These are phyloP conservation scores for Dryobates pubescens DNA, from an alignment of 2,797 vertebrate species.

Conservation along the genomic window DNA sequence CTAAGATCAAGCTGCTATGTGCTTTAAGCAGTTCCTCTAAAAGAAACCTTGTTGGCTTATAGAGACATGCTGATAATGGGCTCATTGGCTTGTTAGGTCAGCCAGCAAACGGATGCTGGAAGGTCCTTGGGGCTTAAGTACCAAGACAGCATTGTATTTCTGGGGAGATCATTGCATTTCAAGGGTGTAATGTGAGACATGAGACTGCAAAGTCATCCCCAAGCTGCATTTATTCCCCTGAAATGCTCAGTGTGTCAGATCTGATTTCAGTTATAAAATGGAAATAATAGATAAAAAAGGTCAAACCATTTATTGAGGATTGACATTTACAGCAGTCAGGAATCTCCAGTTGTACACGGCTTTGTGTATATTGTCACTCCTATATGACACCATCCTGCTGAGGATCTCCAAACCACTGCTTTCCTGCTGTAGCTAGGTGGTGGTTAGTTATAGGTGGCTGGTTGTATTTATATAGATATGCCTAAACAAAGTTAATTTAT, in stretches of 20 bases:
- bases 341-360: constrained; percentile 22
- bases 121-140: constrained; percentile 30
- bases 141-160: constrained; percentile 9
- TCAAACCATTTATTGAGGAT: constrained; percentile 56
- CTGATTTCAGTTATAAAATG: constrained; percentile 46
- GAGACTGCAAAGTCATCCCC: constrained; percentile 25
- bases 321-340: constrained; percentile 39
- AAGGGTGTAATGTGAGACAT: constrained; percentile 17
- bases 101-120: background rate
- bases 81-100: constrained; percentile 55
- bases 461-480: background rate
- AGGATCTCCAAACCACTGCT: background rate
- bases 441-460: background rate
- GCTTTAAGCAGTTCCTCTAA: constrained; percentile 15
- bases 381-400: background rate
- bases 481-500: background rate
- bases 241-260: constrained; percentile 29
- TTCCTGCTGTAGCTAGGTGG: background rate
- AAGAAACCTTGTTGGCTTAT: background rate
- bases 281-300: constrained; percentile 57
- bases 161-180: constrained; percentile 39
- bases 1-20: background rate
- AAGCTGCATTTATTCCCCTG: constrained; percentile 31
- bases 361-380: constrained; percentile 33
- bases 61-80: constrained; percentile 13